A percentile compares a stretch with the other conserved stretches of the same genome.
Evolutionary conservation across 2,113 vertebrate species (phyloP).

Genomic region (Sakesphorus luctuosus): DNA sequence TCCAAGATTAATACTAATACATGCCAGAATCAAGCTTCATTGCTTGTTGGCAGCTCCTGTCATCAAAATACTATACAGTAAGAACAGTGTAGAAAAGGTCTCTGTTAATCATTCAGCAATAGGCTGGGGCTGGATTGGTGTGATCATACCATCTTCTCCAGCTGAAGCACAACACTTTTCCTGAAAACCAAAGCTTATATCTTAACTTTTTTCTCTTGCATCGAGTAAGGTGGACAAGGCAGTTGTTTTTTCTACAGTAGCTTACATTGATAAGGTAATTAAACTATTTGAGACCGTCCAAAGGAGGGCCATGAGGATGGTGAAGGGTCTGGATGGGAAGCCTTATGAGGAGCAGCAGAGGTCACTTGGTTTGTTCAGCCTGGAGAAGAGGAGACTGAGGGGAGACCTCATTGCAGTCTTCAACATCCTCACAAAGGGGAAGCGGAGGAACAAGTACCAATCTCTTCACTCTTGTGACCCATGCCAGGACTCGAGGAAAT

Average conservation of each 20-base stretch:
- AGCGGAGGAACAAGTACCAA: not conserved
- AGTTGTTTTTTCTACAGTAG: slow-evolving; percentile 30
- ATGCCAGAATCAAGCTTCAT: slow-evolving; percentile 59
- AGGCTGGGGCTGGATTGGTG: slow-evolving; percentile 3
- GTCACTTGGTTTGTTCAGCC: not conserved
- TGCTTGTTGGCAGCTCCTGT: slow-evolving; percentile 63
- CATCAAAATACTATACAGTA: slow-evolving; percentile 43
- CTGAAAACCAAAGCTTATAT: slow-evolving; percentile 10
- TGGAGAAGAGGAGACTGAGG: not conserved
- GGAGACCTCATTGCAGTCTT: not conserved
- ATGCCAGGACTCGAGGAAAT: not conserved
- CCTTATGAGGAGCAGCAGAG: not conserved
- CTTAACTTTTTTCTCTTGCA: not conserved
- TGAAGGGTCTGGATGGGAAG: not conserved
- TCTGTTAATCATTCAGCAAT: slow-evolving; percentile 24
- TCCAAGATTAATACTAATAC: slow-evolving; percentile 68
- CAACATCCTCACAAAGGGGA: not conserved
- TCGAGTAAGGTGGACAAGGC: slow-evolving; percentile 20
- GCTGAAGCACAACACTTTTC: not conserved
- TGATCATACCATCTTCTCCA: not conserved
- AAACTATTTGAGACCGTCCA: not conserved
- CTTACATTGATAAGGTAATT: not conserved
- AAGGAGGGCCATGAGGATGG: not conserved
- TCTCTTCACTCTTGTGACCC: not conserved
- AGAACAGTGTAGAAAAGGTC: slow-evolving; percentile 59